These are phyloP conservation scores for Leucoraja ocellata DNA, from an alignment of 2,797 vertebrate genomes.

Conservation along the genomic window DNA sequence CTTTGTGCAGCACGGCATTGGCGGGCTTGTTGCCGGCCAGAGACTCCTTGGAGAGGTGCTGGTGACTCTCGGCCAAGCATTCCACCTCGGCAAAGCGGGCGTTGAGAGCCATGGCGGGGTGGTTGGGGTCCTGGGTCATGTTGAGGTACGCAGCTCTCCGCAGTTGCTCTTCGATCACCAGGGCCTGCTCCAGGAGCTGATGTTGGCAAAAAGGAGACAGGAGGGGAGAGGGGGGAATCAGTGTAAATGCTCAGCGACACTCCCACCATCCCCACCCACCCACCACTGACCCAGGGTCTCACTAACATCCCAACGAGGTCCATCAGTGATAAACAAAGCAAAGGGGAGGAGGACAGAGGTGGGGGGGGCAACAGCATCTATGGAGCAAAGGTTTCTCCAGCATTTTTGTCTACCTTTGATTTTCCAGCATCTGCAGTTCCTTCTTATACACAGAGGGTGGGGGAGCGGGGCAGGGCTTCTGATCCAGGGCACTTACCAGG, in stretches of 20 bases:
- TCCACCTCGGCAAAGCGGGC: slow-evolving; percentile 91
- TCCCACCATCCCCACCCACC: neutral
- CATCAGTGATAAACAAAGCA: too few species aligned
- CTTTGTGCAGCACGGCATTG: slow-evolving; percentile 94
- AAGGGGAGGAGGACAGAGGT: neutral
- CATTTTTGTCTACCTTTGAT: too few species aligned
- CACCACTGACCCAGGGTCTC: neutral
- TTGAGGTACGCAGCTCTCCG: slow-evolving; percentile 90
- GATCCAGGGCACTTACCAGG: neutral
- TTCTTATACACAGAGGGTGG: neutral
- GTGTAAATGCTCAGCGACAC: neutral
- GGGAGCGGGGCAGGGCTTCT: neutral
- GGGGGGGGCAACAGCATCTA: neutral
- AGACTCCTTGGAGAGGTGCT: slow-evolving; percentile 96
- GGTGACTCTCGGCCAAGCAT: slow-evolving; percentile 94
- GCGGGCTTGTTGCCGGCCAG: slow-evolving; percentile 93
- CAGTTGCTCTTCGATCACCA: slow-evolving; percentile 96
- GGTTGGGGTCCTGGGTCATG: slow-evolving; percentile 89
- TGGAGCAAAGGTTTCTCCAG: too few species aligned
- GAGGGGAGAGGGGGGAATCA: too few species aligned
- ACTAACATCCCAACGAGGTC: neutral
- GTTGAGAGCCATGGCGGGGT: slow-evolving; percentile 92
- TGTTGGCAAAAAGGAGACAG: neutral
- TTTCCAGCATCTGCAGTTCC: too few species aligned
- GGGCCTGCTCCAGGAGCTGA: slow-evolving; percentile 89